These are phyloP conservation scores for Eupithecia dodoneata DNA, from an alignment of 2,888 invertebrate species.

Conservation along the genomic window DNA sequence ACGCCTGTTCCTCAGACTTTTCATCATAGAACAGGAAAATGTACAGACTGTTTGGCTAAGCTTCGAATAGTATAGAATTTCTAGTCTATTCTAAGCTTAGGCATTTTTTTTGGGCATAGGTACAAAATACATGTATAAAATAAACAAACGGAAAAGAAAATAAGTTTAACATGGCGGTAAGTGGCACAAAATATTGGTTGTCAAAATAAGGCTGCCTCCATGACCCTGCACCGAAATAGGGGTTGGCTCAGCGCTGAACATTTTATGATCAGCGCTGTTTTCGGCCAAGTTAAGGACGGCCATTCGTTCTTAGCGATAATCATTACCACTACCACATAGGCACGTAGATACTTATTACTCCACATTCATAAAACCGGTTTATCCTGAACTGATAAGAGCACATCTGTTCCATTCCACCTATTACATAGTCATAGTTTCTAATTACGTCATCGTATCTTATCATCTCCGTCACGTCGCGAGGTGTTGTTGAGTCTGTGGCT, in stretches of 20 bases:
- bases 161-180: too few species aligned
- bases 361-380: slow-evolving; percentile 2
- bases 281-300: too few species aligned
- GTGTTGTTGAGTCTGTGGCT: slow-evolving; percentile 47
- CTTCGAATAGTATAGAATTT: neutral
- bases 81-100: too few species aligned
- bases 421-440: slow-evolving; percentile 22
- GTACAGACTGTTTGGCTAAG: neutral
- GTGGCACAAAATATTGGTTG: too few species aligned
- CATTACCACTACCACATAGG: neutral
- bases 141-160: too few species aligned
- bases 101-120: too few species aligned
- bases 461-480: slow-evolving; percentile 68
- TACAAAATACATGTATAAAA: too few species aligned
- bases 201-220: too few species aligned
- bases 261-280: too few species aligned
- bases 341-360: neutral
- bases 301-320: neutral
- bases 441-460: slow-evolving; percentile 63
- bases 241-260: too few species aligned
- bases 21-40: neutral
- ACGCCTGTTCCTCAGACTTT: neutral
- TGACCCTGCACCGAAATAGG: too few species aligned
- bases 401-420: slow-evolving; percentile 19
- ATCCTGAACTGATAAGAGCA: slow-evolving; percentile 24